Evolutionary conservation across 2,113 vertebrate species (phyloP), one percentile per base, ranked within the genome.

Genomic region (Cebus imitator): DNA sequence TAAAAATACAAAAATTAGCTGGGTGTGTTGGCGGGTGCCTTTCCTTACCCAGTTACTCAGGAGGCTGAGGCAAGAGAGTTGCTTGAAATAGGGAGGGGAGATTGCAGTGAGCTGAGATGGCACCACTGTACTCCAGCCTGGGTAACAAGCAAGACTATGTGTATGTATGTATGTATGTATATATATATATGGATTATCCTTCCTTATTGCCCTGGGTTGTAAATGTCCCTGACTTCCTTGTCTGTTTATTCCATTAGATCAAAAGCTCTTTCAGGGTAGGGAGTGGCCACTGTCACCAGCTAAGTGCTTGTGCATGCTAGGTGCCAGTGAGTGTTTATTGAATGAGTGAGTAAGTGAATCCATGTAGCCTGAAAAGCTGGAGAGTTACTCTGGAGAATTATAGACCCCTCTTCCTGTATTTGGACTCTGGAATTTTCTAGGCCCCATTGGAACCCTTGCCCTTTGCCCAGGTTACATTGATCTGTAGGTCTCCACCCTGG

Each of bases 401-500:
- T 1, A 48, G 70, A 27, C 9, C n/a, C n/a, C 32, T 48, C 8
- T 21, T 17, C 35, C 83, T 82, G 45, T 35, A 32, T 83, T 70
- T 83, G 79, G n/a, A 75, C 83, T 88, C 43, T n/a, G n/a, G 40
- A 66, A 18, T 91, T 93, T 83, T 73, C 87, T 20, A 52, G 35
- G 58, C 35, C 80, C 32, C 2, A 0, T 23, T 81, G 88, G 79
- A 82, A 82, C 52, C 25, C 27, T 73, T 58, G 82, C 35, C 66
- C 96, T 97, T 91, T 97, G 94, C 66, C 96, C 73, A 70, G 25
- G 79, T 70, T 92, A 94, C 84, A 87, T 90, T 68, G 55, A 58
- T 70, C 45, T 66, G 37, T 14, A 61, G 30, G n/a, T 50, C 61
- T 55, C 40, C 25, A 68, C 23, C 43, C 57, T 3, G 32, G 61